Conservation (phyloP, 1,140 invertebrate genomes). For the Fopius arisanus region DNA sequence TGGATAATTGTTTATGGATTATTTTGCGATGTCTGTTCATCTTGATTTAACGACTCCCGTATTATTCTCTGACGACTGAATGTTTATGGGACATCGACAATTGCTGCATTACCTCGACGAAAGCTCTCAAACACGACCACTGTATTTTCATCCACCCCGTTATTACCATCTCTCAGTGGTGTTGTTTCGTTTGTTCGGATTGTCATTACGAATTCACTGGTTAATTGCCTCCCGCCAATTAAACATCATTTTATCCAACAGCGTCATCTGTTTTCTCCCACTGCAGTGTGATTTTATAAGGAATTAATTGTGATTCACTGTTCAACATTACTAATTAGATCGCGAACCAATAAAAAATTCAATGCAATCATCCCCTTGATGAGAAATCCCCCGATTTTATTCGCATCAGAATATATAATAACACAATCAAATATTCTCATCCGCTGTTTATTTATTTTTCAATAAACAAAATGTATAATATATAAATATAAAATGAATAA, state of each 20-base stretch:
- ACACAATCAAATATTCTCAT: too few species aligned
- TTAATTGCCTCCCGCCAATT: slow-evolving; percentile 1
- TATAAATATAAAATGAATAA: too few species aligned
- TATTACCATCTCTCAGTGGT: not conserved
- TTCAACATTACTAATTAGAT: not conserved
- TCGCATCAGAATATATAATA: too few species aligned
- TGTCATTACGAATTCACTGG: slow-evolving; percentile 2
- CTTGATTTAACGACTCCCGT: not conserved
- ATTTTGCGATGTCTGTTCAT: too few species aligned
- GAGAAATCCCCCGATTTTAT: too few species aligned
- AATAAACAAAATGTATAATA: too few species aligned
- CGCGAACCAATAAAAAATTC: not conserved
- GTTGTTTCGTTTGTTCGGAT: slow-evolving; percentile 3
- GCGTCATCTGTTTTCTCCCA: not conserved
- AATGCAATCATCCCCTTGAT: not conserved
- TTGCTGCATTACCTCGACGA: not conserved
- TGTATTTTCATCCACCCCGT: not conserved
- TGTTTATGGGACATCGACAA: not conserved
- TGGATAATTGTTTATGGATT: too few species aligned
- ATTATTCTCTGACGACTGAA: not conserved
- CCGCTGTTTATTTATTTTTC: too few species aligned
- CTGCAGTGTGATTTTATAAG: not conserved
- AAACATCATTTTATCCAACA: not conserved
- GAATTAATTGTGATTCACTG: not conserved
- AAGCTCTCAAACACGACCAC: not conserved